Evolutionary conservation across 1,140 invertebrate genomes (phyloP), one percentile per base, ranked within the genome.

Genomic region (Bombus turneri): DNA sequence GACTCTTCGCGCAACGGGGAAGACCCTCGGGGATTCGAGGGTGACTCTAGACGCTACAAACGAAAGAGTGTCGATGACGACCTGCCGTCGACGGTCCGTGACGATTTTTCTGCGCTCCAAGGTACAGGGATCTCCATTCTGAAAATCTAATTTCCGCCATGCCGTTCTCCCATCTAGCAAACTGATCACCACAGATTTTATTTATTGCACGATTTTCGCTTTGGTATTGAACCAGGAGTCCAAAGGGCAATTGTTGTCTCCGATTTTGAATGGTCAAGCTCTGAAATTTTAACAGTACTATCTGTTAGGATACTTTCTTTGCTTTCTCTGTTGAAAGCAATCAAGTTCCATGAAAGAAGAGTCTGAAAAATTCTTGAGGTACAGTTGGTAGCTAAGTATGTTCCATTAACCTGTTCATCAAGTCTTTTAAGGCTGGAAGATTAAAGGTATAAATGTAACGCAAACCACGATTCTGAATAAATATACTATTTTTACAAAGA

Each of bases 1-100:
- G 8, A 22, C 6, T 25, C 12, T 53, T 25, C n/a, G 62, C 39
- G 41, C 22, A 18, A 69, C 28, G 64, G 39, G 41, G 39, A 66
- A 72, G 28, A 22, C 22, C 31, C 22, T 43, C 71, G 5, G 8
- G 9, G 31, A 66, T 18, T 34, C 31, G 13, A 57, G 64, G 53
- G 47, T 10, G 76, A 34, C 37, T 47, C 34, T 79, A 62, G 64
- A 37, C 31, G 47, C 81, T 75, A 82, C 31, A 66, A 74, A 82
- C 68, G 53, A 59, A 57, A 77, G 31, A 28, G 18, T 69, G 64
- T 57, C 75, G 82, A 71, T 73, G 78, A 81, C 72, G 88, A 93
- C 92, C 93, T 93, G 93, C 93, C 93, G 92, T 93, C 92, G 87
- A 93, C 87, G 89, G 89, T 87, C 62, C 86, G 68, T 80, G 75